A percentile compares a stretch with the other conserved stretches of the same genome.
Evolutionary conservation across 2,113 vertebrate species (phyloP).

Genomic region (Danio rerio): GRCz12tu NC_133193.1:9089001-9089500

Average conservation of each 20-base stretch:
- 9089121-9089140: neutral
- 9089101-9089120: too few relatives aligned
- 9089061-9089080: too few relatives aligned
- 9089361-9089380: neutral
- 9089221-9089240: neutral
- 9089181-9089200: neutral
- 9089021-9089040: too few relatives aligned
- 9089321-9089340: neutral
- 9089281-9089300: neutral
- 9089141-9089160: neutral
- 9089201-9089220: neutral
- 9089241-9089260: neutral
- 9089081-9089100: too few relatives aligned
- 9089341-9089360: neutral
- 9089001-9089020: too few relatives aligned
- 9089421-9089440: neutral
- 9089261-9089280: neutral
- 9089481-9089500: neutral
- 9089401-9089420: too few relatives aligned
- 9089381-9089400: neutral
- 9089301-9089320: neutral
- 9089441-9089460: neutral
- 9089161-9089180: slow-evolving; percentile 11
- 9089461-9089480: neutral
- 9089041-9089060: too few relatives aligned